A percentile compares a stretch with the other conserved stretches of the same genome.
These are phyloP conservation scores for Drosophila ezoana DNA, from an alignment of 2,888 invertebrate genomes.

Conservation along the genomic window DNA sequence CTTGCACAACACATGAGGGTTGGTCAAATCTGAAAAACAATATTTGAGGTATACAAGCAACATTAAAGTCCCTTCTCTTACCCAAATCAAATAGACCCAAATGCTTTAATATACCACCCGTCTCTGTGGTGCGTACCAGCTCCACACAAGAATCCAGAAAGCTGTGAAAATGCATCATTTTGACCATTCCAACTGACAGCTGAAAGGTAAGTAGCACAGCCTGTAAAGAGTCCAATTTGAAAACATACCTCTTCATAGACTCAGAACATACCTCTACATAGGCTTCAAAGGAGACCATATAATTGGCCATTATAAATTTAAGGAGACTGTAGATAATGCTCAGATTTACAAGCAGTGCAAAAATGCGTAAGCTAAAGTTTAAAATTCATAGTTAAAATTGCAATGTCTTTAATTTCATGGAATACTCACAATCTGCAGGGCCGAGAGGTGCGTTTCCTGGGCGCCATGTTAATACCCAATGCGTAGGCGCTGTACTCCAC, in stretches of 20 bases:
- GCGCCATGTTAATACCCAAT: slow-evolving; percentile 64
- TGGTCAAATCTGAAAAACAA: slow-evolving; percentile 32
- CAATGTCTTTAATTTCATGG: too few species aligned
- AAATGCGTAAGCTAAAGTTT: slow-evolving; percentile 32
- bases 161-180: slow-evolving; percentile 56
- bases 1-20: slow-evolving; percentile 39
- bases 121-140: slow-evolving; percentile 51
- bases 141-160: slow-evolving; percentile 31
- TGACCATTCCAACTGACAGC: slow-evolving; percentile 62
- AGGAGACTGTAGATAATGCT: slow-evolving; percentile 56
- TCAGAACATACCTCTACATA: slow-evolving; percentile 61
- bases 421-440: slow-evolving; percentile 56
- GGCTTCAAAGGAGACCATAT: slow-evolving; percentile 61
- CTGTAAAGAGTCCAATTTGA: slow-evolving; percentile 15
- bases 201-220: slow-evolving; percentile 66
- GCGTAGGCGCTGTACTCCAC: slow-evolving; percentile 67
- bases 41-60: too few species aligned
- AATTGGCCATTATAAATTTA: slow-evolving; percentile 58
- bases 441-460: slow-evolving; percentile 60
- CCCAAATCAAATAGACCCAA: slow-evolving; percentile 66
- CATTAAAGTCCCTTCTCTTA: slow-evolving; percentile 3
- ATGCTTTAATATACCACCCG: slow-evolving; percentile 42
- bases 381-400: background rate
- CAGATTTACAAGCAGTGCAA: slow-evolving; percentile 49
- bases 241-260: slow-evolving; percentile 63